Conservation (phyloP, 2,797 vertebrate genomes). For the Australoheros facetus region DNA sequence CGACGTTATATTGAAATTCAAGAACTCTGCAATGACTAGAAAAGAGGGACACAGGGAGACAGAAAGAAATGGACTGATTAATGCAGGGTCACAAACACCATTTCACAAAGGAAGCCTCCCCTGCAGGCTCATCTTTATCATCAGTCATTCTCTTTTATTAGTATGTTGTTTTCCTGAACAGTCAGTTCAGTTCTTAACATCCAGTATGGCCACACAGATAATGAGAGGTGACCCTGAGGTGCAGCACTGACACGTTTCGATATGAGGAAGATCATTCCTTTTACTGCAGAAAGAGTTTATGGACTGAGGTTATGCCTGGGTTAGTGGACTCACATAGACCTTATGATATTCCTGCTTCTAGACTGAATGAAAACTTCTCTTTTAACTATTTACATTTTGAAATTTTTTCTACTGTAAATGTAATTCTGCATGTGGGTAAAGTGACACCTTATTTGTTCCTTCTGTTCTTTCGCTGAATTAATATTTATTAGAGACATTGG, state of each 20-base stretch:
- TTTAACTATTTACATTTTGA: not conserved
- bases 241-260: not conserved
- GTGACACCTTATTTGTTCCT: constrained; percentile 24
- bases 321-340: not conserved
- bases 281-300: not conserved
- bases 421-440: constrained; percentile 39
- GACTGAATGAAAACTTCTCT: not conserved
- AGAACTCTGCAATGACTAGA: constrained; percentile 6
- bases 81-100: constrained; percentile 57
- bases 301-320: not conserved
- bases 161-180: constrained; percentile 40
- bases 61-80: constrained; percentile 42
- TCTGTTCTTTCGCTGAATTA: constrained; percentile 50
- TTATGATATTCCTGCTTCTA: not conserved
- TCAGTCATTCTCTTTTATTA: constrained; percentile 40
- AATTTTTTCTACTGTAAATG: constrained; percentile 28
- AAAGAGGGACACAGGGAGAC: constrained; percentile 9
- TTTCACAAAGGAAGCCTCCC: constrained; percentile 45
- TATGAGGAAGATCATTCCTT: not conserved
- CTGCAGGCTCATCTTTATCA: constrained; percentile 36
- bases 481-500: constrained; percentile 57
- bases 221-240: constrained; percentile 15
- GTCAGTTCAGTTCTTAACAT: constrained; percentile 19
- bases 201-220: constrained; percentile 15
- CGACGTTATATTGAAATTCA: constrained; percentile 42